phyloP scores from a whole-genome alignment of 1,140 invertebrate species.

The Bradysia coprophila region DNA sequence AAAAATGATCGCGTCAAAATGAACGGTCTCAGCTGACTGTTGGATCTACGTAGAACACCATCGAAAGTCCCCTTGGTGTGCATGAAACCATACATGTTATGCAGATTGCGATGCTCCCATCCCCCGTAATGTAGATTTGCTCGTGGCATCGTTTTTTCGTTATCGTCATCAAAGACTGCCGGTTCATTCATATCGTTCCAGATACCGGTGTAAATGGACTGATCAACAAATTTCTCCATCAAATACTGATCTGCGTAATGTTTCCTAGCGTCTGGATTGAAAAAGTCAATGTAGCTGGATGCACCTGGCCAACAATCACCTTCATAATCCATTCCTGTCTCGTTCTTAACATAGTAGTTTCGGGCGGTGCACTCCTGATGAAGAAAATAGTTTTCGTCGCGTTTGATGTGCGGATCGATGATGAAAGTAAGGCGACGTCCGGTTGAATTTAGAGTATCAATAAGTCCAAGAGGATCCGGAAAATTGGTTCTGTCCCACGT shows the following conservation, averaged over 20 bases:
- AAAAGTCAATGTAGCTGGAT: conserved; percentile 88
- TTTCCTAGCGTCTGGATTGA: conserved; percentile 68
- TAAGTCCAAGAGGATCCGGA: conserved; percentile 72
- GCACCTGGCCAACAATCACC: conserved; percentile 57
- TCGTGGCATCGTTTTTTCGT: conserved; percentile 85
- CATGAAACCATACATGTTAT: conserved; percentile 83
- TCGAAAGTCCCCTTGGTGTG: conserved; percentile 52
- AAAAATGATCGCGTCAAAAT: conserved; percentile 82
- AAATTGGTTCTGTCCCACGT: conserved; percentile 92
- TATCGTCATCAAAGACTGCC: conserved; percentile 91
- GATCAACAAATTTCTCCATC: conserved; percentile 67
- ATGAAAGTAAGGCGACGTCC: conserved; percentile 90
- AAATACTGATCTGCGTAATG: conserved; percentile 72
- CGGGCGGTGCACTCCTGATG: conserved; percentile 72
- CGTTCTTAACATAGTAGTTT: conserved; percentile 78
- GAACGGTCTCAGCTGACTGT: conserved; percentile 64
- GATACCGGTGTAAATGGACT: conserved; percentile 70
- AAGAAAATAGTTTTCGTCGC: conserved; percentile 76
- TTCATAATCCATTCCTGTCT: conserved; percentile 80
- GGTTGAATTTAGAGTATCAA: conserved; percentile 73
- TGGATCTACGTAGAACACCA: conserved; percentile 54
- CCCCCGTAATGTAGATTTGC: conserved; percentile 67
- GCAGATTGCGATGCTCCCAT: conserved; percentile 86
- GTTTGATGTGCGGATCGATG: conserved; percentile 98
- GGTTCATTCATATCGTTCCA: conserved; percentile 99